Conservation (phyloP, 2,888 invertebrate species). For the Xanthorhoe spadicearia region DNA sequence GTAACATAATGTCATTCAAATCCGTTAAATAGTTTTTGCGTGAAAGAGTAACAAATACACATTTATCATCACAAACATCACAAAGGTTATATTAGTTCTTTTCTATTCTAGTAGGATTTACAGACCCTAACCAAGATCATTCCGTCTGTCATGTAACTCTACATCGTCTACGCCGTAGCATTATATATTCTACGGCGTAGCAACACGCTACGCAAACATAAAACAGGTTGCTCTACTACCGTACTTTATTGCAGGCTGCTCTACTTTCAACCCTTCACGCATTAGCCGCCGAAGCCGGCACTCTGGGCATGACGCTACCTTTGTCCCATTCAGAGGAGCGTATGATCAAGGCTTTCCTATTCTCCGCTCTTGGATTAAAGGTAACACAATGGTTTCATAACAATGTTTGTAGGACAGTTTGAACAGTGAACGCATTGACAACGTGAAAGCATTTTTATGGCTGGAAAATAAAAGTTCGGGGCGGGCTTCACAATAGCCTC, state of each 20-base stretch:
- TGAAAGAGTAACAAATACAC: too few relatives aligned
- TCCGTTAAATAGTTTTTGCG: too few relatives aligned
- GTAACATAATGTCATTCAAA: too few relatives aligned
- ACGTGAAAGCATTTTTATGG: too few relatives aligned
- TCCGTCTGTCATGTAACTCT: too few relatives aligned
- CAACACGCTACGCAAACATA: neutral
- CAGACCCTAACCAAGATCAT: too few relatives aligned
- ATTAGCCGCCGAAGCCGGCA: slow-evolving; percentile 71
- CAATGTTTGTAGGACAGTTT: neutral
- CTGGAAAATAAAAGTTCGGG: too few relatives aligned
- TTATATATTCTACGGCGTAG: slow-evolving; percentile 3
- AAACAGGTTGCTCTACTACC: neutral
- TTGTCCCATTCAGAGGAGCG: slow-evolving; percentile 63
- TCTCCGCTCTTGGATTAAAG: slow-evolving; percentile 65
- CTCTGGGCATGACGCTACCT: slow-evolving; percentile 68
- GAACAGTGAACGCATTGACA: too few relatives aligned
- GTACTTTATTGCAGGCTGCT: slow-evolving; percentile 56
- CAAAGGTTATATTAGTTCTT: too few relatives aligned
- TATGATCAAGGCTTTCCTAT: slow-evolving; percentile 61
- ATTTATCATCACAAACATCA: too few relatives aligned
- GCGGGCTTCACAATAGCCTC: too few relatives aligned
- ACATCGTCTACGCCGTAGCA: neutral
- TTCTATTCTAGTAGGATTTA: too few relatives aligned
- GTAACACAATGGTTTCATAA: slow-evolving; percentile 42
- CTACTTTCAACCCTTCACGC: slow-evolving; percentile 69